These are phyloP conservation scores for Nyctalus aviator DNA, from an alignment of 2,797 vertebrate species.

Conservation along the genomic window DNA sequence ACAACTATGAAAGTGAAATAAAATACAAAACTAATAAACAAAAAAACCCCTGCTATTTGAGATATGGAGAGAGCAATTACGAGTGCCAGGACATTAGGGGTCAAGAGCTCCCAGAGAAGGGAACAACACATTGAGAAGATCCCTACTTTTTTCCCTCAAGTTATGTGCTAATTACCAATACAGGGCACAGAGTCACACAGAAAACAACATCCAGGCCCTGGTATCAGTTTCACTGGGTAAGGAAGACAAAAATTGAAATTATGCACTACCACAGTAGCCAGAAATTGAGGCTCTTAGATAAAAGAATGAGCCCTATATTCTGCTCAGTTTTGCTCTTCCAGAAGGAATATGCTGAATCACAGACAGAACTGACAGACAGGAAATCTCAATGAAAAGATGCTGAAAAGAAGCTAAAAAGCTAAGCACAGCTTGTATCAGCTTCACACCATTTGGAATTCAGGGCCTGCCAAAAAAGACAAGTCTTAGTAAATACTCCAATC, in stretches of 20 bases:
- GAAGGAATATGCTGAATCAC: not conserved
- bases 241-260: constrained; percentile 25
- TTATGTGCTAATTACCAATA: not conserved
- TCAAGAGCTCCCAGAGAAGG: not conserved
- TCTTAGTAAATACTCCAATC: constrained; percentile 10
- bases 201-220: not conserved
- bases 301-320: not conserved
- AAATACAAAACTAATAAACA: not conserved
- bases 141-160: not conserved
- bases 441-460: constrained; percentile 32
- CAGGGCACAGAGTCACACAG: not conserved
- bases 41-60: not conserved
- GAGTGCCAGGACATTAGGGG: not conserved
- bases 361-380: not conserved
- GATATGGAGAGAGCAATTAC: not conserved
- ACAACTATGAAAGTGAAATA: not conserved
- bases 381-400: not conserved
- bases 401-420: constrained; percentile 2
- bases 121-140: not conserved
- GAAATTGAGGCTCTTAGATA: not conserved
- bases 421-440: not conserved
- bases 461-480: not conserved
- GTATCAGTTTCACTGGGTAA: not conserved
- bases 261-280: not conserved
- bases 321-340: not conserved